Base-by-base conservation (phyloP, 2,888 invertebrate genomes). In the Agrypnus murinus region DNA sequence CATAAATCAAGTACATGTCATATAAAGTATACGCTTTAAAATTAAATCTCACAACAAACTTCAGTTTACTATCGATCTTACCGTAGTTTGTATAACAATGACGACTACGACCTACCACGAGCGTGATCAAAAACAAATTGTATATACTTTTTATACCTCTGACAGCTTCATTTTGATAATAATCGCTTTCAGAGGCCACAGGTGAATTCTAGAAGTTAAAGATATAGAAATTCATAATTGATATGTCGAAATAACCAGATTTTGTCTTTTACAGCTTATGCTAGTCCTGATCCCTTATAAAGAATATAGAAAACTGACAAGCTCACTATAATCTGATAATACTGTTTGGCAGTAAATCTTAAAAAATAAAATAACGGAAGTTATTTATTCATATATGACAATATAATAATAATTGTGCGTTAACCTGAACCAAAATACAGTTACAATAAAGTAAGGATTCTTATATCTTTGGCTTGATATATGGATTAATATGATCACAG, bases 1-100 rank as follows among this genome's bases (percentile, higher is more conserved):
- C 55, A 64, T 64, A 64, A 53, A 64, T 64, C 64, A 64, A 53
- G 55, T 43, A 34, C 40, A 17, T 53, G 64, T 40, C 64, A 64
- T 14, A 64, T 5, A 50, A 36, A 40, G 55, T 45, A 64, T 64
- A 64, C 19, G 38, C 40, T 64, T 64, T 31, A 38, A 64, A 64
- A 64, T 64, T 64, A 64, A 64, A 64, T 53, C 40, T 64, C 48
- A 46, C 46, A 48, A 17, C 62, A 50, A 62, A 19, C 19, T n/a
- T 19, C 17, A n/a, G 7, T 62, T 45, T 12, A 19, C 5, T 40
- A 40, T 25, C 46, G 25, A 5, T 25, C 59, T 62, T 46, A n/a
- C 60, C 60, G 46, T 32, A 2, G 25, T 10, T 4, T 48, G 50
- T 31, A 50, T 31, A n/a, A 12, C 50, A 31, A 32, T 50, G 31